Conservation (phyloP, 2,113 vertebrate genomes). For the Atlantisia rogersi region DNA sequence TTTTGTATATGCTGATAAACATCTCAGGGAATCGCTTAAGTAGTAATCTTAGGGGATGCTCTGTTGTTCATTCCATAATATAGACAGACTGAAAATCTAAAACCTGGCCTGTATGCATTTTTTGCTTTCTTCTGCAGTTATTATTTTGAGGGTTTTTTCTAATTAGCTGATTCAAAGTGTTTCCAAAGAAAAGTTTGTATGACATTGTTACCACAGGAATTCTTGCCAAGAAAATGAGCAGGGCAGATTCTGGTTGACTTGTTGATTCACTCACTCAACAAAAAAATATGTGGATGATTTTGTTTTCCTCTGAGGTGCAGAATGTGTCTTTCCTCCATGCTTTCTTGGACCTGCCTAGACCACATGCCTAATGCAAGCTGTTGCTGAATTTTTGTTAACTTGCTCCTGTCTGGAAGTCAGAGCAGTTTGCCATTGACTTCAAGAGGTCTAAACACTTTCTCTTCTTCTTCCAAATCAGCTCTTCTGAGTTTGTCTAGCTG, state of each 20-base stretch:
- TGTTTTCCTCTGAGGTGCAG: constrained; percentile 29
- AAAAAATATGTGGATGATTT: background rate
- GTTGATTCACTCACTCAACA: background rate
- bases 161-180: constrained; percentile 32
- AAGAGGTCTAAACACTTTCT: background rate
- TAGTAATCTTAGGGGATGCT: background rate
- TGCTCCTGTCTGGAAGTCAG: background rate
- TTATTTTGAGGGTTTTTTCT: background rate
- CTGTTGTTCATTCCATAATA: background rate
- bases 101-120: background rate
- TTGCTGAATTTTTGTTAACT: background rate
- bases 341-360: background rate
- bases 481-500: background rate
- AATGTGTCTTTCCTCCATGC: background rate
- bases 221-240: constrained; percentile 47
- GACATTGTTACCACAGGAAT: background rate
- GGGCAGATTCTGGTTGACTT: constrained; percentile 27
- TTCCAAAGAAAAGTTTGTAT: constrained; percentile 48
- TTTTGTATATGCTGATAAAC: background rate
- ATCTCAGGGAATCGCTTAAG: background rate
- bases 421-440: background rate
- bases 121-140: background rate
- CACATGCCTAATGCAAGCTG: background rate
- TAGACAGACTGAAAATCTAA: background rate
- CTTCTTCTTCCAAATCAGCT: background rate